A percentile compares a stretch with the other conserved stretches of the same genome.
phyloP scores from a whole-genome alignment of 2,797 vertebrate species.

The Hoplostethus mediterraneus region DNA sequence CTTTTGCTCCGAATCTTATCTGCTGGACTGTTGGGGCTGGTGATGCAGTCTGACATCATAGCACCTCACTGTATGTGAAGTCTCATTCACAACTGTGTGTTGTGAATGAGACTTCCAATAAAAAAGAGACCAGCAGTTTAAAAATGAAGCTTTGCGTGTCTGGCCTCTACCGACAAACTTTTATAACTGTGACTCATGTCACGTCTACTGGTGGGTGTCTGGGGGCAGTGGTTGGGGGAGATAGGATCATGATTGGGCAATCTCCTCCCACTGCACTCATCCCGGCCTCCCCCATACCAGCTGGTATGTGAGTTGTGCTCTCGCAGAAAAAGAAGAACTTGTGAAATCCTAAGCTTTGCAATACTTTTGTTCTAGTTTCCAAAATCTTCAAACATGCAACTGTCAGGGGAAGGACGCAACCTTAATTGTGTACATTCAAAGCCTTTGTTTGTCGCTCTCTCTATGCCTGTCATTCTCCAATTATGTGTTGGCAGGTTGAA shows the following conservation, averaged over 20 bases:
- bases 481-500: conserved; percentile 37
- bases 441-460: conserved; percentile 17
- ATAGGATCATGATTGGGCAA: conserved; percentile 58
- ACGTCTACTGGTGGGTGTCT: conserved; percentile 23
- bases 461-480: conserved; percentile 3
- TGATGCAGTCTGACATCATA: conserved; percentile 26
- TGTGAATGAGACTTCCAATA: neutral
- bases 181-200: conserved; percentile 54
- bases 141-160: conserved; percentile 9
- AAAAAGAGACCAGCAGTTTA: neutral
- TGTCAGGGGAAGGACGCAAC: neutral
- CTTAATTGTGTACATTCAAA: conserved; percentile 1
- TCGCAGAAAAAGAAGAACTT: conserved; percentile 31
- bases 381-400: conserved; percentile 2
- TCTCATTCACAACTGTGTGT: too few relatives aligned
- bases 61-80: conserved; percentile 8
- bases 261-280: conserved; percentile 31
- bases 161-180: conserved; percentile 34
- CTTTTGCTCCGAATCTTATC: neutral
- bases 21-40: neutral
- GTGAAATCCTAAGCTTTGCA: conserved; percentile 17
- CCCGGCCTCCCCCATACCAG: conserved; percentile 39
- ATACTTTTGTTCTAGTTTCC: conserved; percentile 5
- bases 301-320: conserved; percentile 53
- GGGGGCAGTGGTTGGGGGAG: conserved; percentile 6